Evolutionary conservation across 1,140 invertebrate species (phyloP), one percentile per base, ranked within the genome.

Genomic region (Lucilia cuprina): DNA sequence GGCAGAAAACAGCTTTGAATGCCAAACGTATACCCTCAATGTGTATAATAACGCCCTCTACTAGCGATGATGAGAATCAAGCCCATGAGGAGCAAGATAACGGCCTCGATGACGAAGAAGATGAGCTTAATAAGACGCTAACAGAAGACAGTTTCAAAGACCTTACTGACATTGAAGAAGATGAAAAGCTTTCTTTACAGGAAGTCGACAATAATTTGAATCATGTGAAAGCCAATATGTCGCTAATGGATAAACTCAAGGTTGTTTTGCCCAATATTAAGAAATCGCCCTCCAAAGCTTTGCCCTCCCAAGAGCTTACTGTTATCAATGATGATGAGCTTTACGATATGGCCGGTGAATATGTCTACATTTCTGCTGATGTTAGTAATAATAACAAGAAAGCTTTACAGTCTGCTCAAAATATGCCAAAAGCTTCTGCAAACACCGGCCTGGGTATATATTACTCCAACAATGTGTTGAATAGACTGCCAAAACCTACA

Each of bases 31-130:
- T 98, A 88, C 97, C 97, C 5, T 97, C 96, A 0, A 96, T 98
- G 95, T 98, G 97, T 91, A 96, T 97, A 0, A 97, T 98, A 19
- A 97, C 96, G 9, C 96, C 96, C 12, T 94, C 95, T 1, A 95
- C 95, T 83, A 97, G 96, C 77, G 96, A 97, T 85, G 97, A 97
- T 87, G 96, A 97, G 88, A 94, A 94, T 84, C 89, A 93, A 82
- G 85, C 91, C n/a, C 85, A 87, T 84, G 82, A 87, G 10, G 88
- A 80, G 9, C 82, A 60, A 5, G 14, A 17, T 7, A 55, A 17
- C 2, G 74, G 75, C 84, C n/a, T 89, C 30, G 70, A 75, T 12
- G 85, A 88, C 75, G 41, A 80, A 0, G 88, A 87, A 41, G 49
- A 80, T 74, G 85, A 86, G 25, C 84, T 86, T n/a, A 88, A 90